Base-by-base conservation (phyloP, 2,113 vertebrate species). In the Procavia capensis region DNA sequence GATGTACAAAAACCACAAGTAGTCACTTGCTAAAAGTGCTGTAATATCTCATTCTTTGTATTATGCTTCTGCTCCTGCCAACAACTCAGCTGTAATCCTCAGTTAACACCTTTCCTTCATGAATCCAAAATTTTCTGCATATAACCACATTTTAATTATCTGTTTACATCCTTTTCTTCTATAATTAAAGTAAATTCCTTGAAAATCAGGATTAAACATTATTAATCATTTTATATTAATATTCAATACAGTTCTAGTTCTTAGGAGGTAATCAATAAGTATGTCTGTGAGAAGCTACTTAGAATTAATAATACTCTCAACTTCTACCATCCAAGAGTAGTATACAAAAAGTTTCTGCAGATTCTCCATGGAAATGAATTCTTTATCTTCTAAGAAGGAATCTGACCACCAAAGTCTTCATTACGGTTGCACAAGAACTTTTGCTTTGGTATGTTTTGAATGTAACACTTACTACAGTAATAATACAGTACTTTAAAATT, bases 271-370 rank as follows among this genome's bases (percentile, higher is more conserved):
- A 11, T 81, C 50, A 43, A 0, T 89, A 64, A 92, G 4, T 66
- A 20, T 54, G 20, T 84, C 17, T 68, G 9, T 88, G 85, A 3
- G 9, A 74, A 70, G 9, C 31, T 90, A 9, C 45, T 89, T 68
- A 88, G 29, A 91, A 11, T 64, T 68, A 70, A 39, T 4, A 16
- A 34, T 39, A 81, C 63, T 29, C 25, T 72, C 2, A 5, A 59
- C 8, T 16, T 64, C 2, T 54, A 75, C 45, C 13, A 66, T 81
- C 43, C 10, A 76, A 59, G 39, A 76, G 76, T 72, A 78, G 39
- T 17, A 91, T 25, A 10, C 86, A 36, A 95, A 66, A 47, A 85
- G 6, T 29, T 90, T 66, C 43, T 83, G 88, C 82, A 92, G 29
- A 76, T 64, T 90, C 70, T 19, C 6, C 19, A 76, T 6, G 0